These are phyloP conservation scores for Monomorium pharaonis DNA, from an alignment of 1,140 invertebrate genomes.

Conservation along the genomic window DNA sequence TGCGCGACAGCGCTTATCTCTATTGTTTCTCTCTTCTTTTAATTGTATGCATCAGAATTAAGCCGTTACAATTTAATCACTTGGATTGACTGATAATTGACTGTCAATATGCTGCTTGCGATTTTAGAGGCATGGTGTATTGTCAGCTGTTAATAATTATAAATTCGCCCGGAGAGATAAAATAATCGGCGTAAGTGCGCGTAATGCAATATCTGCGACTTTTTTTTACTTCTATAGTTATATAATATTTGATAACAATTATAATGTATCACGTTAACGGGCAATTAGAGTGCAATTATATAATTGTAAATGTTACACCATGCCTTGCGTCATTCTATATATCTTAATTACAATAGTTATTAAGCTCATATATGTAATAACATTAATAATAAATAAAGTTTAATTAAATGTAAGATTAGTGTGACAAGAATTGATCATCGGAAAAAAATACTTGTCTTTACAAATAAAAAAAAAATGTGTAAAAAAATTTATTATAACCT, in stretches of 20 bases:
- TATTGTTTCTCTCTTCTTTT: background rate
- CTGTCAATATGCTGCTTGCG: background rate
- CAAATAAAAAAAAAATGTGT: background rate
- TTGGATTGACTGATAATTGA: background rate
- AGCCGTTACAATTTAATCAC: background rate
- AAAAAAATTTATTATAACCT: background rate
- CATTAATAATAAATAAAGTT: background rate
- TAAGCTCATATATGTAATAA: background rate
- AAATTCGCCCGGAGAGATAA: background rate
- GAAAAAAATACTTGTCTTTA: background rate
- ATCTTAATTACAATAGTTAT: background rate
- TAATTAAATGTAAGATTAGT: background rate
- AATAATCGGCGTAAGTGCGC: background rate
- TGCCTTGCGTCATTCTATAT: background rate
- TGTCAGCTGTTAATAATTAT: background rate
- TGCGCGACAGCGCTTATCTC: background rate
- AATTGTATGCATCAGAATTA: background rate
- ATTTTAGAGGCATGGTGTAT: background rate
- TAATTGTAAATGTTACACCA: background rate
- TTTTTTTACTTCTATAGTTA: background rate
- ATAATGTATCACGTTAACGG: background rate
- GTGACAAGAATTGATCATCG: background rate
- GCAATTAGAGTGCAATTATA: background rate
- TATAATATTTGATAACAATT: background rate
- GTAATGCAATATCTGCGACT: constrained; percentile 5